Evolutionary conservation across 2,888 invertebrate species (phyloP), one percentile per base, ranked within the genome.

Genomic region (Xanthorhoe spadicearia): DNA sequence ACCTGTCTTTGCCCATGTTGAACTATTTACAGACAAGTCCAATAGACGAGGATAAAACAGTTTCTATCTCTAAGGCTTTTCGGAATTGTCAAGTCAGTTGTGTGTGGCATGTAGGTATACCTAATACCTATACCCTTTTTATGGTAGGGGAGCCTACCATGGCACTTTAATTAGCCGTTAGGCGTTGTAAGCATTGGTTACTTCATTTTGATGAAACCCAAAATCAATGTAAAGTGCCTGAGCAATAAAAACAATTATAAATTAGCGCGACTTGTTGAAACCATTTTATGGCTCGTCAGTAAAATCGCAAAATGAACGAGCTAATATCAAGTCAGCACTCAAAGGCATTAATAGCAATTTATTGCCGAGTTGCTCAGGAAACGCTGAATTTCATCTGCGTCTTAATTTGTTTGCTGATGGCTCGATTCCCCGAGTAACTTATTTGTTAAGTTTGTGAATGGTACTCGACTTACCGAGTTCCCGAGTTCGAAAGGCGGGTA

Each of bases 291-390:
- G 18, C 19, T 35, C 46, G 56, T 61, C 46, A 54, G 49, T 55
- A 43, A 66, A 53, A 58, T 56, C 43, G 48, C 51, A 13, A 57
- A 60, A 63, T 43, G 23, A 66, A 66, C 43, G 58, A 62, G 59
- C 59, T 64, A 59, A 69, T 70, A 61, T 66, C 50, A 57, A 69
- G 65, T 69, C 65, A 66, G 61, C 63, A 77, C 77, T 78, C 76
- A 77, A 83, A 84, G 81, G 82, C 81, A 84, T 82, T 83, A 79
- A 76, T 73, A 77, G 77, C 79, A 81, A 82, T 82, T 83, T 82
- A 80, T 81, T 74, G 77, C 77, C 74, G 80, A 79, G 82, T 81
- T 83, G 80, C 80, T 55, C 79, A 79, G 72, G 67, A 73, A 76
- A 73, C 66, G 70, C 76, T 78, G 74, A 79, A 74, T 79, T 78